Conservation (phyloP, 1,140 invertebrate genomes). For the Andricus grossulariae region DNA sequence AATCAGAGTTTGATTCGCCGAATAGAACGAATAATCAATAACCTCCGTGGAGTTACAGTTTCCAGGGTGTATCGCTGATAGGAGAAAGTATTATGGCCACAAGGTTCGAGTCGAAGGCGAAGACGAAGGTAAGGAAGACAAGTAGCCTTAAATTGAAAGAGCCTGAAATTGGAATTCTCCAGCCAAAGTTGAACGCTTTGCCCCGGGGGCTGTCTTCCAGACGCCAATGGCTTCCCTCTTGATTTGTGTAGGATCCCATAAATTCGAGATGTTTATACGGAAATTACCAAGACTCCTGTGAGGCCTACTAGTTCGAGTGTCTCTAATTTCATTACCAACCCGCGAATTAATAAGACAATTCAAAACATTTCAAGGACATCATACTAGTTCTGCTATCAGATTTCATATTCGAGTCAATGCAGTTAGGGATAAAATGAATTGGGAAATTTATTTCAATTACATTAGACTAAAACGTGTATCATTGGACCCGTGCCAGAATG, state of each 20-base stretch:
- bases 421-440: no score
- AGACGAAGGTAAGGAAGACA: constrained; percentile 55
- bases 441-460: no score
- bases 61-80: constrained; percentile 30
- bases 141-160: constrained; percentile 68
- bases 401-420: no score
- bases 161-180: constrained; percentile 68
- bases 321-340: constrained; percentile 48
- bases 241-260: constrained; percentile 36
- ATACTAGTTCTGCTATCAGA: no score
- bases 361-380: no score
- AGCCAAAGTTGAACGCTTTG: constrained; percentile 59
- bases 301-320: constrained; percentile 42
- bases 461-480: no score
- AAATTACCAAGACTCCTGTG: constrained; percentile 52
- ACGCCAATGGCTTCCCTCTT: constrained; percentile 43
- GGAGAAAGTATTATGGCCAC: constrained; percentile 25
- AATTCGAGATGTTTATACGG: constrained; percentile 61
- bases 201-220: constrained; percentile 53
- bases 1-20: constrained; percentile 23
- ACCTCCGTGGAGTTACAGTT: not conserved
- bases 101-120: not conserved
- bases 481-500: no score
- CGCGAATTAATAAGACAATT: no score
- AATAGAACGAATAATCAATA: constrained; percentile 39